phyloP scores from a whole-genome alignment of 2,888 invertebrate genomes.

The Drosophila gaucha region DNA sequence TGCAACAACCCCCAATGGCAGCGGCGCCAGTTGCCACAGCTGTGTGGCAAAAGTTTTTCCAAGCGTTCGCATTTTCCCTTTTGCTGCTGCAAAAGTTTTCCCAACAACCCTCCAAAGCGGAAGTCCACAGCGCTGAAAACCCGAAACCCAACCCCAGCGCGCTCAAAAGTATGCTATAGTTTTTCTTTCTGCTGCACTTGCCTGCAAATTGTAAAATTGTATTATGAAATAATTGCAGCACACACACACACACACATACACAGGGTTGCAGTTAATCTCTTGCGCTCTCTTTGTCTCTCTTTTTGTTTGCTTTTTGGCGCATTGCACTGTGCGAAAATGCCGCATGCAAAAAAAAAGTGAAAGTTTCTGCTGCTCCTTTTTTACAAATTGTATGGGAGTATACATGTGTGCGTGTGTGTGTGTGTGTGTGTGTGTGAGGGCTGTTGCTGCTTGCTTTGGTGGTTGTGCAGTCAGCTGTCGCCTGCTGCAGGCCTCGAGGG shows the following conservation, averaged over 20 bases:
- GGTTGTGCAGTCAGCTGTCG: slow-evolving; percentile 71
- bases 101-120: slow-evolving; percentile 7
- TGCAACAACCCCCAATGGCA: slow-evolving; percentile 51
- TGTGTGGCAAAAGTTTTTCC: slow-evolving; percentile 33
- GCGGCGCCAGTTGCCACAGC: slow-evolving; percentile 6
- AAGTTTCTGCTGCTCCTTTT: slow-evolving; percentile 76
- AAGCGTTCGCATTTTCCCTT: slow-evolving; percentile 55
- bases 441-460: slow-evolving; percentile 53
- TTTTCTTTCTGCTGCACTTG: slow-evolving; percentile 46
- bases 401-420: background rate
- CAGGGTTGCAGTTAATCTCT: slow-evolving; percentile 54
- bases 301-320: slow-evolving; percentile 69
- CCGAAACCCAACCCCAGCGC: background rate
- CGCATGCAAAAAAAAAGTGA: slow-evolving; percentile 75
- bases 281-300: background rate
- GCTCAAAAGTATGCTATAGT: slow-evolving; percentile 60
- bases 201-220: slow-evolving; percentile 38
- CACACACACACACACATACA: slow-evolving; percentile 32
- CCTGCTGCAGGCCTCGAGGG: slow-evolving; percentile 67
- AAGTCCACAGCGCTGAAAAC: background rate
- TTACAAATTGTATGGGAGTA: slow-evolving; percentile 22
- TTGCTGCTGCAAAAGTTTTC: slow-evolving; percentile 49
- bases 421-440: slow-evolving; percentile 18
- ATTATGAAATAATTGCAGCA: slow-evolving; percentile 75
- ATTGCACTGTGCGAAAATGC: slow-evolving; percentile 70